Evolutionary conservation across 2,797 vertebrate genomes (phyloP).

Genomic region (Pachyuromys duprasi): DNA sequence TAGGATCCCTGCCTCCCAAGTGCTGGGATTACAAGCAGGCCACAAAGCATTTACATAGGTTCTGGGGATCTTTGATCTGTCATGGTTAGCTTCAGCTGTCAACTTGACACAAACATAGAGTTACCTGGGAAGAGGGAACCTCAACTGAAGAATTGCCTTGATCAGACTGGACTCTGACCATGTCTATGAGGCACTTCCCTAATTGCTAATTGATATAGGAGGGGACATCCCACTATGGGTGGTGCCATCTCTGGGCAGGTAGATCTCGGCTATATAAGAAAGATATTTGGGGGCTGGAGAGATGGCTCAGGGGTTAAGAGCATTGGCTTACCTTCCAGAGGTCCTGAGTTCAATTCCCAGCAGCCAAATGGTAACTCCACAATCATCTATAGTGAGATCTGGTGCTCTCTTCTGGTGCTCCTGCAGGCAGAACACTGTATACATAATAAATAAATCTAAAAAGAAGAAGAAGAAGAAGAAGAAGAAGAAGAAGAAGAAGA

Average conservation of each 20-base stretch:
- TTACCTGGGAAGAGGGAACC: background rate
- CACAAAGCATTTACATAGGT: background rate
- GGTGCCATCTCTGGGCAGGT: background rate
- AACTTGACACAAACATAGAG: background rate
- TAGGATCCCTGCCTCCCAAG: background rate
- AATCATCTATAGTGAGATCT: no score
- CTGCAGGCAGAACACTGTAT: no score
- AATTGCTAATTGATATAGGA: background rate
- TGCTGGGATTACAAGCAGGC: background rate
- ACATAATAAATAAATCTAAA: no score
- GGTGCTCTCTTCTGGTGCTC: no score
- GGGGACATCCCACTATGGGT: background rate
- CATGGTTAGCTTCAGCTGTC: background rate
- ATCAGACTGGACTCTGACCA: background rate
- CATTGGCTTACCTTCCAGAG: no score
- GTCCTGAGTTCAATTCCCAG: no score
- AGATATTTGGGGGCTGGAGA: no score
- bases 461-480: no score
- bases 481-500: no score
- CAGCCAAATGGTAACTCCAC: no score
- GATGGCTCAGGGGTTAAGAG: no score
- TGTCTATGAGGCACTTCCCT: background rate
- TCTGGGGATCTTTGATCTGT: background rate
- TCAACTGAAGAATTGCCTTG: background rate
- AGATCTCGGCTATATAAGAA: background rate